phyloP scores from a whole-genome alignment of 92 coral and sea anemone genomes.

The Phenganax stokvisi region DNA sequence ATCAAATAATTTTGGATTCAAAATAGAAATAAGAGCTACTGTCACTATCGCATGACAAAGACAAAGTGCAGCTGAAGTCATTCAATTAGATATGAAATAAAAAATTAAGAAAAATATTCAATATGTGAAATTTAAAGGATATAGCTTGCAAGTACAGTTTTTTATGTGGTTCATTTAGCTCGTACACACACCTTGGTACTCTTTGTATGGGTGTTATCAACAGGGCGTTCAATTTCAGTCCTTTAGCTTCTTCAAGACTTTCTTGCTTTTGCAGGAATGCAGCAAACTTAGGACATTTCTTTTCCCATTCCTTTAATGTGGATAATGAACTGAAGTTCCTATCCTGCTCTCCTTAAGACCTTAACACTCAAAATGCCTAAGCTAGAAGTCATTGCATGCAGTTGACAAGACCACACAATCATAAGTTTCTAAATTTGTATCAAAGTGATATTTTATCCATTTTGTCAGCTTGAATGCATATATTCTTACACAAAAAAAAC shows the following conservation, averaged over 20 bases:
- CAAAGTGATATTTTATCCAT: too few species aligned
- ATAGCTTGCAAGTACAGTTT: background rate
- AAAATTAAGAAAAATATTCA: too few species aligned
- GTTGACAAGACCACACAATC: too few species aligned
- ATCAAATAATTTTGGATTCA: background rate
- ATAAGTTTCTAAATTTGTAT: too few species aligned
- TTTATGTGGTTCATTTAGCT: background rate
- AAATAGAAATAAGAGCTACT: too few species aligned
- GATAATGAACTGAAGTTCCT: background rate
- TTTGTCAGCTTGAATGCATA: too few species aligned
- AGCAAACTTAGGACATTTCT: constrained; percentile 72
- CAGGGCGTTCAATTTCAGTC: constrained; percentile 71
- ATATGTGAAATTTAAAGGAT: background rate
- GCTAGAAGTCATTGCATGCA: background rate
- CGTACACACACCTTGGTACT: constrained; percentile 73
- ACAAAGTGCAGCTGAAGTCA: too few species aligned
- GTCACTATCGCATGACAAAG: too few species aligned
- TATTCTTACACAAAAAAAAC: too few species aligned
- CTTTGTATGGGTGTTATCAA: constrained; percentile 95
- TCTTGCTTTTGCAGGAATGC: constrained; percentile 69
- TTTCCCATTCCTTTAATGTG: constrained; percentile 81
- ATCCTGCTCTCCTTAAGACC: background rate
- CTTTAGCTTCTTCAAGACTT: constrained; percentile 62
- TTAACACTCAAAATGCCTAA: background rate
- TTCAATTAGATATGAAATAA: too few species aligned